Evolutionary conservation across 2,113 vertebrate species (phyloP).

Genomic region (Ictalurus furcatus): DNA sequence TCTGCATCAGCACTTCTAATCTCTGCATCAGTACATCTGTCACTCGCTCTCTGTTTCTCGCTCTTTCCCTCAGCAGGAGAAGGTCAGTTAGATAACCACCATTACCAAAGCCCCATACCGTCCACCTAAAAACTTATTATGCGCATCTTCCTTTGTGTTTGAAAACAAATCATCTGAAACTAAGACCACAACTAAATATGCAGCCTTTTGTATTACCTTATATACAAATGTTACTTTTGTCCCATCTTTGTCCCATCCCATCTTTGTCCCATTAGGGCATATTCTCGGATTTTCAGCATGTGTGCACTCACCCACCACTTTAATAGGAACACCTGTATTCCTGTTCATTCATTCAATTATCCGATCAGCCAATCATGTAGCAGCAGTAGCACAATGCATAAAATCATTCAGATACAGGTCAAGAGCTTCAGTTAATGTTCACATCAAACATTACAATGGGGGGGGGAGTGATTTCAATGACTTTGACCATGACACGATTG

Average conservation of each 20-base stretch:
- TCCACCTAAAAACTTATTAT: background rate
- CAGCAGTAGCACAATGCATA: background rate
- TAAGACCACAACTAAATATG: background rate
- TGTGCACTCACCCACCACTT: background rate
- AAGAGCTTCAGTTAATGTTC: background rate
- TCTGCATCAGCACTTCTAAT: slow-evolving; percentile 15
- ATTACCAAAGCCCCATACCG: background rate
- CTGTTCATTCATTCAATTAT: background rate
- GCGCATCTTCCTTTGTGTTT: background rate
- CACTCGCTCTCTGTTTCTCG: background rate
- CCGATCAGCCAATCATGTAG: background rate
- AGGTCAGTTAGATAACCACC: slow-evolving; percentile 16
- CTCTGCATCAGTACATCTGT: slow-evolving; percentile 33
- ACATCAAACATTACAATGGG: background rate
- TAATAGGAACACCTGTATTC: background rate
- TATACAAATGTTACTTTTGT: background rate
- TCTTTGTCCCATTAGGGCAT: too few species aligned
- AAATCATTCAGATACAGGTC: background rate
- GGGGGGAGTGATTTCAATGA: background rate
- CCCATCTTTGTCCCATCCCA: too few species aligned
- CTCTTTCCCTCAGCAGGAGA: background rate
- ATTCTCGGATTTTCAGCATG: background rate
- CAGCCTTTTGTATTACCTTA: background rate
- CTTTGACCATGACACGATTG: too few species aligned
- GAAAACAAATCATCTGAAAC: background rate